A percentile compares a stretch with the other conserved stretches of the same genome.
These are phyloP conservation scores for Hipparchia sbordonii DNA, from an alignment of 2,888 invertebrate genomes.

Conservation along the genomic window DNA sequence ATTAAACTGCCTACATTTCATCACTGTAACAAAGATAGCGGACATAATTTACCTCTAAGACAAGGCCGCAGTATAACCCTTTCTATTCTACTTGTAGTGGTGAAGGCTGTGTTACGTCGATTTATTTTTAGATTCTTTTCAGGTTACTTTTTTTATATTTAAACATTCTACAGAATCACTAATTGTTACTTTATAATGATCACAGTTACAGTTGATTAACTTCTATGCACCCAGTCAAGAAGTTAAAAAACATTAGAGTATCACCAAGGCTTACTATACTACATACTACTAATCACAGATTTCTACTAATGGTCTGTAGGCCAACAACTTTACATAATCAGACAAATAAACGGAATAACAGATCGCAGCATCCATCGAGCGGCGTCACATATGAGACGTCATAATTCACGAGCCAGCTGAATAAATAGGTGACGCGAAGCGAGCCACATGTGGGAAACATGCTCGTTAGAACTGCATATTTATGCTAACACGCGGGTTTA, in stretches of 20 bases:
- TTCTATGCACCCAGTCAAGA: too few relatives aligned
- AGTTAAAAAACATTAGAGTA: too few relatives aligned
- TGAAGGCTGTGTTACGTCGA: background rate
- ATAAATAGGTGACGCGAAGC: constrained; percentile 18
- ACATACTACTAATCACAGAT: too few relatives aligned
- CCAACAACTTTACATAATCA: background rate
- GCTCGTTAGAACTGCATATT: constrained; percentile 11
- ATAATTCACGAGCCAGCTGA: constrained; percentile 15
- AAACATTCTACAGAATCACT: too few relatives aligned
- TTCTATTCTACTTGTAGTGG: constrained; percentile 6
- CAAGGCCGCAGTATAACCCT: constrained; percentile 11
- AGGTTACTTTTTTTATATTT: too few relatives aligned
- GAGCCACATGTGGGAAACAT: constrained; percentile 2
- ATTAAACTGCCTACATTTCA: too few relatives aligned
- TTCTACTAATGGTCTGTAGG: background rate
- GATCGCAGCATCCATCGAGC: background rate
- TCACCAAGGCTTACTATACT: too few relatives aligned
- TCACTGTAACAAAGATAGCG: background rate
- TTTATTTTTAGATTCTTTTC: too few relatives aligned
- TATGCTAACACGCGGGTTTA: constrained; percentile 1
- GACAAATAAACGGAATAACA: background rate
- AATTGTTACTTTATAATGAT: too few relatives aligned
- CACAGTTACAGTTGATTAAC: too few relatives aligned
- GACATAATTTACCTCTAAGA: background rate
- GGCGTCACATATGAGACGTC: constrained; percentile 13